A percentile compares a stretch with the other conserved stretches of the same genome.
phyloP scores from a whole-genome alignment of 2,113 vertebrate genomes.

The Perca flavescens region DNA sequence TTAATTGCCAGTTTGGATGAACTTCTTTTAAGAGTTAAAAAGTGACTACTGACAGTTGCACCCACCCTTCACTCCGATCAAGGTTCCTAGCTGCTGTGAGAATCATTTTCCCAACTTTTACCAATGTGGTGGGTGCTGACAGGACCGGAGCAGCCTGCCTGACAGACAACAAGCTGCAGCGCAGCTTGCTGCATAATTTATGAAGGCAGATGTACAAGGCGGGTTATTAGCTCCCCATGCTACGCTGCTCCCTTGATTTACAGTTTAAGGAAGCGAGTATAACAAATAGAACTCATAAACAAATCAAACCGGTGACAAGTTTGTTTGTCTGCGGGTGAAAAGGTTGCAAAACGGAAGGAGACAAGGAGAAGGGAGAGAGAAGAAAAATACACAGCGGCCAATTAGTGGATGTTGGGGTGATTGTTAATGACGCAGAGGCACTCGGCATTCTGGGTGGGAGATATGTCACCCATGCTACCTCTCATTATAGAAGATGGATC shows the following conservation, averaged over 20 bases:
- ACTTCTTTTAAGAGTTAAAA: conserved; percentile 36
- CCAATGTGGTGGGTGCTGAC: conserved; percentile 53
- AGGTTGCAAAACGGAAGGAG: conserved; percentile 12
- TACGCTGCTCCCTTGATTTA: conserved; percentile 77
- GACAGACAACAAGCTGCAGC: conserved; percentile 73
- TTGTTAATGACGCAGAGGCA: conserved; percentile 87
- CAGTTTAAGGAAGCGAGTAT: conserved; percentile 74
- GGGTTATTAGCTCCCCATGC: conserved; percentile 78
- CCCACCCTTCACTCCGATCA: conserved; percentile 29
- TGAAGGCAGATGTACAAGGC: conserved; percentile 77
- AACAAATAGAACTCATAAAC: conserved; percentile 79
- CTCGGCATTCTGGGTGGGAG: conserved; percentile 86
- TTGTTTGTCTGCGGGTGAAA: conserved; percentile 56
- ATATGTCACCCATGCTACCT: conserved; percentile 85
- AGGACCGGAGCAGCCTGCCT: conserved; percentile 55
- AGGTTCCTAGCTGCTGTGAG: conserved; percentile 23
- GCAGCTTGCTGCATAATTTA: conserved; percentile 76
- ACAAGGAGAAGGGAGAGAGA: not conserved
- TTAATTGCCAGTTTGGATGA: conserved; percentile 65
- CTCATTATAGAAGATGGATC: conserved; percentile 96
- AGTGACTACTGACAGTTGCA: conserved; percentile 47
- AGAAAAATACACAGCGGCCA: conserved; percentile 87
- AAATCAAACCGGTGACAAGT: conserved; percentile 79
- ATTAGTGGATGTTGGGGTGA: conserved; percentile 90
- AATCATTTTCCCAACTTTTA: conserved; percentile 41